Percentiles rank a stretch among this genome's conserved stretches.
Conservation (phyloP, 2,113 vertebrate genomes). For the Eulacestoma nigropectus region DNA sequence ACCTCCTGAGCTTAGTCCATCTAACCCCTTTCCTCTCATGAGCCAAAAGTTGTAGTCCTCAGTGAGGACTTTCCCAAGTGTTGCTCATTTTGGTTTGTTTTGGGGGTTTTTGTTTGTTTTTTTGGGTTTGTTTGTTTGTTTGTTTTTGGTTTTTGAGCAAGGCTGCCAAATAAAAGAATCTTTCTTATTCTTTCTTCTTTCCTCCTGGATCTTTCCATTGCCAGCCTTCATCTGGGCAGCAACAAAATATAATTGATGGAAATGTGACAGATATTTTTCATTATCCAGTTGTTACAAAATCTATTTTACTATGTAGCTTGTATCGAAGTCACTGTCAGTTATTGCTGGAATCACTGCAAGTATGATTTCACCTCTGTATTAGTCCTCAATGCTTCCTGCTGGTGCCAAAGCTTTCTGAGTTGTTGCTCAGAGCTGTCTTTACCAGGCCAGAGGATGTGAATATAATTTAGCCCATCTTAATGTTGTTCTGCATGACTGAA, state of each 20-base stretch:
- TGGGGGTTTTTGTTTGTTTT: too few relatives aligned
- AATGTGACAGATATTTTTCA: background rate
- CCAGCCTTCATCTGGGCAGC: background rate
- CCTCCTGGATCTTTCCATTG: background rate
- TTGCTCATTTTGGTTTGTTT: background rate
- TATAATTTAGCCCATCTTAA: background rate
- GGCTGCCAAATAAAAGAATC: background rate
- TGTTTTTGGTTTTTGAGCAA: background rate
- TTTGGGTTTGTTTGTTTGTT: background rate
- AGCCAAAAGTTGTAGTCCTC: background rate
- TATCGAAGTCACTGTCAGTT: background rate
- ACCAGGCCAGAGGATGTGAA: background rate
- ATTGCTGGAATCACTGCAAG: background rate
- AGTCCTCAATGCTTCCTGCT: background rate
- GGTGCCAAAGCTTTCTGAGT: background rate
- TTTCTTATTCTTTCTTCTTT: background rate
- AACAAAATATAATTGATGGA: background rate
- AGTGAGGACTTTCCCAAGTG: background rate
- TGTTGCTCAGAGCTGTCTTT: background rate
- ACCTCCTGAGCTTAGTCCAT: background rate
- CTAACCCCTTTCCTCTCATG: background rate
- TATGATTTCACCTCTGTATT: background rate
- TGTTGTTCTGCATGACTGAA: background rate
- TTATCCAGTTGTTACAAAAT: background rate
- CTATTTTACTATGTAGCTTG: background rate